phyloP scores from a whole-genome alignment of 1,140 invertebrate genomes.

The Rhopalosiphum maidis region DNA sequence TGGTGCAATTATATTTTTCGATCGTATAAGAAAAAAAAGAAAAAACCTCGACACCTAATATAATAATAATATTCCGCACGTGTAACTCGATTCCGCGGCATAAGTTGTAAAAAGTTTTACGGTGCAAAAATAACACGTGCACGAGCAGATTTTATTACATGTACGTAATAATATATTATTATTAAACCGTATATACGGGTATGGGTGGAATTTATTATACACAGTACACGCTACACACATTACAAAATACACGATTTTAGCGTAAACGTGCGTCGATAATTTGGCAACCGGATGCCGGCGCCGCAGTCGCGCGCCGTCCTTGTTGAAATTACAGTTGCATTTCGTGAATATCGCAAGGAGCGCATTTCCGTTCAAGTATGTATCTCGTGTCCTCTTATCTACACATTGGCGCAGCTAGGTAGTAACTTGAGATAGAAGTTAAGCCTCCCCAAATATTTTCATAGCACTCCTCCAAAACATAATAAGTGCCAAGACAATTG shows the following conservation, averaged over 20 bases:
- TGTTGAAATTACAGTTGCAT: not conserved
- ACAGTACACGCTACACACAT: too few species aligned
- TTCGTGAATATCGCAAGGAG: not conserved
- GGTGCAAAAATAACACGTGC: not conserved
- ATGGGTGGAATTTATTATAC: not conserved
- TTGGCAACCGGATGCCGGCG: not conserved
- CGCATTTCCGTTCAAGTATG: not conserved
- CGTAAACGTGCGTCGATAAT: not conserved
- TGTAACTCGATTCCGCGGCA: not conserved
- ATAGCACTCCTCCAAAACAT: too few species aligned
- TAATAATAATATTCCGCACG: constrained; percentile 8
- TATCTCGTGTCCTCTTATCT: too few species aligned
- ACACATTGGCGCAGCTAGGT: too few species aligned
- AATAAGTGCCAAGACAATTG: not conserved
- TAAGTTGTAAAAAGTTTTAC: constrained; percentile 2
- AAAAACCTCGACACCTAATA: constrained; percentile 11
- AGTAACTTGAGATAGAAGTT: too few species aligned
- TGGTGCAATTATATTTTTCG: not conserved
- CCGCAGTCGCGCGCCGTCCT: not conserved
- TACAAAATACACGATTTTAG: not conserved
- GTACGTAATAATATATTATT: not conserved
- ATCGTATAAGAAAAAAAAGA: not conserved
- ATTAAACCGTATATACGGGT: not conserved
- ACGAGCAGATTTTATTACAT: not conserved
- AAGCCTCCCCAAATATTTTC: too few species aligned